These are phyloP conservation scores for Amphiprion clarkii DNA, from an alignment of 2,797 vertebrate species.

Conservation along the genomic window DNA sequence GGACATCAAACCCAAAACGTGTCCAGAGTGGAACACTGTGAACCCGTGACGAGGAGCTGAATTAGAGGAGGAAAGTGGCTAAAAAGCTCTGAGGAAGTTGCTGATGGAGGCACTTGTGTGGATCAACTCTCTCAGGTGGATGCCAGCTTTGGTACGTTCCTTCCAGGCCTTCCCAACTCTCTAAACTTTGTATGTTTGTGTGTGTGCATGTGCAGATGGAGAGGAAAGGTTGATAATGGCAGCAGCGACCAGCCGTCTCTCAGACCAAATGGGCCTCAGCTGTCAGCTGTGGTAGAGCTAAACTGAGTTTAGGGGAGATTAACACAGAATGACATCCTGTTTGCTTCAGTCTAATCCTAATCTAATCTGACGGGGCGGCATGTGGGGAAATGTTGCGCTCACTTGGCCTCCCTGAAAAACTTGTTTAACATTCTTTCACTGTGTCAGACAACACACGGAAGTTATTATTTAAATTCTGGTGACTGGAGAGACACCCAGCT, in stretches of 20 bases:
- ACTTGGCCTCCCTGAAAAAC: slow-evolving; percentile 44
- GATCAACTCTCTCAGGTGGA: slow-evolving; percentile 81
- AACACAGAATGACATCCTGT: slow-evolving; percentile 72
- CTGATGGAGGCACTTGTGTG: slow-evolving; percentile 69
- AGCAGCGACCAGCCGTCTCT: slow-evolving; percentile 59
- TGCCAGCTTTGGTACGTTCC: slow-evolving; percentile 56
- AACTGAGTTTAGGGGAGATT: slow-evolving; percentile 75
- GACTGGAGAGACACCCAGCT: not conserved
- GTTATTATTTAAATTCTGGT: slow-evolving; percentile 7
- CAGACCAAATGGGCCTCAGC: slow-evolving; percentile 74
- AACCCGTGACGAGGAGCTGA: slow-evolving; percentile 63
- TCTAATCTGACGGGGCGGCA: slow-evolving; percentile 62
- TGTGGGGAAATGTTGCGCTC: slow-evolving; percentile 56
- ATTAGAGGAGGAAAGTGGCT: slow-evolving; percentile 73
- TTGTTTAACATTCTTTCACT: slow-evolving; percentile 41
- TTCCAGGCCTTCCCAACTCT: slow-evolving; percentile 53
- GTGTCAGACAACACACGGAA: slow-evolving; percentile 20
- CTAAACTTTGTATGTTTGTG: slow-evolving; percentile 39
- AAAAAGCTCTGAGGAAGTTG: slow-evolving; percentile 76
- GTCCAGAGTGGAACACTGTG: slow-evolving; percentile 54
- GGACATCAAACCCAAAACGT: slow-evolving; percentile 57
- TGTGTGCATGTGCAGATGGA: slow-evolving; percentile 18
- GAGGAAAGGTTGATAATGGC: slow-evolving; percentile 69
- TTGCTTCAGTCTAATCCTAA: slow-evolving; percentile 69
- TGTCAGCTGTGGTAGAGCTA: slow-evolving; percentile 73